A percentile compares a stretch with the other conserved stretches of the same genome.
phyloP scores from a whole-genome alignment of 2,888 invertebrate species.

The Corythucha ciliata region DNA sequence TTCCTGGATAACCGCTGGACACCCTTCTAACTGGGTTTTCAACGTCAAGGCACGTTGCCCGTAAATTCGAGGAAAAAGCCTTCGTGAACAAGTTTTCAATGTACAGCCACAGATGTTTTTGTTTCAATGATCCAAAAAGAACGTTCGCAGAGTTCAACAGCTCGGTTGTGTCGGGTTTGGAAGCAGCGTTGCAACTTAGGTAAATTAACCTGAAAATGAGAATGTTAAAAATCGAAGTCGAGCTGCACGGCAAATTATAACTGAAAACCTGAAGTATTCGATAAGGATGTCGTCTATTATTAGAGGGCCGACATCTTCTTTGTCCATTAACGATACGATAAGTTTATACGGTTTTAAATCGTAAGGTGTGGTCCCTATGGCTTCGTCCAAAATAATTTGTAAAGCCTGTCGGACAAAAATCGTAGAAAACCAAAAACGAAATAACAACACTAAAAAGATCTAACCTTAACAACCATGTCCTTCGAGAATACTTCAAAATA shows the following conservation, averaged over 20 bases:
- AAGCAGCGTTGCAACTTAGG: slow-evolving; percentile 33
- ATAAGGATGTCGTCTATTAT: slow-evolving; percentile 67
- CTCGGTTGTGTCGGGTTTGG: slow-evolving; percentile 46
- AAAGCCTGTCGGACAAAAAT: slow-evolving; percentile 45
- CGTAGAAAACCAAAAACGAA: background rate
- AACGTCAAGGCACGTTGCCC: slow-evolving; percentile 30
- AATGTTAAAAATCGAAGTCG: background rate
- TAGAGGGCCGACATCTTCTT: slow-evolving; percentile 72
- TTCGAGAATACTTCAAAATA: slow-evolving; percentile 61
- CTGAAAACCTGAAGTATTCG: slow-evolving; percentile 56
- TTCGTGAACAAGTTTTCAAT: slow-evolving; percentile 56
- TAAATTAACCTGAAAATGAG: slow-evolving; percentile 35
- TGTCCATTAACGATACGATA: slow-evolving; percentile 72
- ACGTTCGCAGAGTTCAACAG: slow-evolving; percentile 75
- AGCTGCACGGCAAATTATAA: background rate
- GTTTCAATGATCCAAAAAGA: slow-evolving; percentile 70
- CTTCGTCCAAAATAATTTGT: slow-evolving; percentile 49
- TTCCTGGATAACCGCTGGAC: slow-evolving; percentile 53
- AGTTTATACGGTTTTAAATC: slow-evolving; percentile 66
- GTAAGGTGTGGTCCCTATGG: slow-evolving; percentile 50
- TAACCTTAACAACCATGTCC: slow-evolving; percentile 49
- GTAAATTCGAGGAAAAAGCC: slow-evolving; percentile 43
- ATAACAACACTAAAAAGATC: background rate
- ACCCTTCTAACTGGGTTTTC: slow-evolving; percentile 44
- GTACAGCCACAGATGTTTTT: slow-evolving; percentile 79